These are phyloP conservation scores for Argynnis bischoffii DNA, from an alignment of 2,888 invertebrate species.

Conservation along the genomic window DNA sequence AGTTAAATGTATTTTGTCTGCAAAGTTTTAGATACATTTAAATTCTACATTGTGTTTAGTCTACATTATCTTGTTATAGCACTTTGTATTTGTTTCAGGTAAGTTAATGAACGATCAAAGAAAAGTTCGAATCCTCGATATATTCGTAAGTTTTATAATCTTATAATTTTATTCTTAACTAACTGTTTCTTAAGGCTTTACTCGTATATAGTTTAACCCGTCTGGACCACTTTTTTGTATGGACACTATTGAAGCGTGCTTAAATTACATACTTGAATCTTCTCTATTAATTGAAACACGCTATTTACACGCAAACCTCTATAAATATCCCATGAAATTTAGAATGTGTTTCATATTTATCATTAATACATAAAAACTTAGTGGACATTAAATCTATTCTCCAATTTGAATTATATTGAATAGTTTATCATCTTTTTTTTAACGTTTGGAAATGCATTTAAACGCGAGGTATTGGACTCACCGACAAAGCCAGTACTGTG, in stretches of 20 bases:
- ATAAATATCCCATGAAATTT: too few relatives aligned
- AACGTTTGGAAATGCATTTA: too few relatives aligned
- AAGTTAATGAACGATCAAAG: background rate
- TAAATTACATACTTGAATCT: background rate
- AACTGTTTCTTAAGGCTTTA: background rate
- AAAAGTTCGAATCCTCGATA: background rate
- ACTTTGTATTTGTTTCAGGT: constrained; percentile 16
- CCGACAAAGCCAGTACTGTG: too few relatives aligned
- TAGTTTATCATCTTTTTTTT: too few relatives aligned
- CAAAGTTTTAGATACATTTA: constrained; percentile 13
- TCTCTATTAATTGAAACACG: background rate
- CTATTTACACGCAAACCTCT: too few relatives aligned
- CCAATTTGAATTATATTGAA: too few relatives aligned
- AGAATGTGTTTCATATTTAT: too few relatives aligned
- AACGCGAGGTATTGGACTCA: too few relatives aligned
- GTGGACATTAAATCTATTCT: too few relatives aligned
- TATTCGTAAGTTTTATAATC: background rate
- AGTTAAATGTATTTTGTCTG: constrained; percentile 14
- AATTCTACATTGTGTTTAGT: background rate
- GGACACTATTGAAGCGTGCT: too few relatives aligned
- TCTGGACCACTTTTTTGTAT: too few relatives aligned
- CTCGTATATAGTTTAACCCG: background rate
- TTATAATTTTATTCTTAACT: background rate
- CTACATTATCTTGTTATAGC: background rate
- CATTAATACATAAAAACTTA: too few relatives aligned